These are phyloP conservation scores for Zoanthus sansibaricus DNA, from an alignment of 92 coral and sea anemone genomes.

Conservation along the genomic window DNA sequence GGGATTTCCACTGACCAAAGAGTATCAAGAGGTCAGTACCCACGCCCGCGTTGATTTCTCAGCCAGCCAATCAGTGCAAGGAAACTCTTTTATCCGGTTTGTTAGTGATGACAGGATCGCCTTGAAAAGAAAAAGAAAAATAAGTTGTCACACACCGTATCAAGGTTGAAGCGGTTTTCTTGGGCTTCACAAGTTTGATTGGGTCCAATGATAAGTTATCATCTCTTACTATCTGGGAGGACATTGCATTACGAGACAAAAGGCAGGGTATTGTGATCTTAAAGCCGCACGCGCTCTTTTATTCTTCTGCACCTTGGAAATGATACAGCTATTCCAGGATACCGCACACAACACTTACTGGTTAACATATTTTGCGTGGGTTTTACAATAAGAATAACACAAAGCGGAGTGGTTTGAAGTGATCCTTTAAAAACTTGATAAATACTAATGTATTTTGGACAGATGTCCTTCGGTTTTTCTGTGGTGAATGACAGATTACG, in stretches of 20 bases:
- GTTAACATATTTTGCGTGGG: background rate
- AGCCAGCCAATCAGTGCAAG: slow-evolving; percentile 71
- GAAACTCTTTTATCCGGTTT: slow-evolving; percentile 54
- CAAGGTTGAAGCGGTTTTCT: slow-evolving; percentile 13
- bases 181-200: background rate
- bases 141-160: slow-evolving; percentile 33
- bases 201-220: slow-evolving; percentile 1
- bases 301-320: background rate
- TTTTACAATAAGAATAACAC: background rate
- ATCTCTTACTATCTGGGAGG: background rate
- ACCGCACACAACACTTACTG: background rate
- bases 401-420: background rate
- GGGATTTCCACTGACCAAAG: slow-evolving; percentile 50
- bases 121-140: slow-evolving; percentile 56
- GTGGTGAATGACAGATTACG: slow-evolving; percentile 29
- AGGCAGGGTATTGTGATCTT: background rate
- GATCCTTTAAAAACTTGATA: background rate
- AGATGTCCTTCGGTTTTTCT: slow-evolving; percentile 37
- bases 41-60: slow-evolving; percentile 48
- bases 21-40: slow-evolving; percentile 43
- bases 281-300: background rate
- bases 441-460: slow-evolving; percentile 34
- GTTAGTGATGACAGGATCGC: slow-evolving; percentile 69
- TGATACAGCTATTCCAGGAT: background rate
- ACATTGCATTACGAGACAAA: background rate